A percentile compares a stretch with the other conserved stretches of the same genome.
phyloP scores from a whole-genome alignment of 2,888 invertebrate species.

The Calliphora vomitoria region DNA sequence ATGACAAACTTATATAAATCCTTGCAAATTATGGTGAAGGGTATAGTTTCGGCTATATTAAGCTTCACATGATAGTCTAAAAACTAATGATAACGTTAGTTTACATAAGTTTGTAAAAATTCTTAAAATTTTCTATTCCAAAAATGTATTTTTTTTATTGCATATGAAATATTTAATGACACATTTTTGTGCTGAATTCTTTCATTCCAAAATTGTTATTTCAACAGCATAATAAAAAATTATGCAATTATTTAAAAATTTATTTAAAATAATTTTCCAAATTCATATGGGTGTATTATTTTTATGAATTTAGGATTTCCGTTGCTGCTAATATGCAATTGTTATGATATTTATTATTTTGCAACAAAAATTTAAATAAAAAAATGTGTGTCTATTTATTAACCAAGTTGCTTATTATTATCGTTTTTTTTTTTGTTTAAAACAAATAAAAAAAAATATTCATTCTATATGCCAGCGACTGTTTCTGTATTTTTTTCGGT shows the following conservation, averaged over 20 bases:
- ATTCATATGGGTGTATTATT: neutral
- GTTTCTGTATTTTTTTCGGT: slow-evolving; percentile 14
- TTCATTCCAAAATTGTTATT: neutral
- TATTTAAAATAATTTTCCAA: neutral
- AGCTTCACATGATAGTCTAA: too few species aligned
- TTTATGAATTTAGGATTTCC: slow-evolving; percentile 52
- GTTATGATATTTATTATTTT: neutral
- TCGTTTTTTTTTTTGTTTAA: slow-evolving; percentile 1
- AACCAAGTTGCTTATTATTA: neutral
- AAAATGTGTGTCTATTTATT: neutral
- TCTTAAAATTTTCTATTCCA: too few species aligned
- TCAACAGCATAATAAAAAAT: neutral
- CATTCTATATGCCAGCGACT: slow-evolving; percentile 25
- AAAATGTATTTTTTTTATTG: too few species aligned
- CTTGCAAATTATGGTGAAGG: too few species aligned
- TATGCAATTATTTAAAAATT: neutral
- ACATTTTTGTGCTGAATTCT: neutral
- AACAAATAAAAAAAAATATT: neutral
- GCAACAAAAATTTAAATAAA: slow-evolving; percentile 1
- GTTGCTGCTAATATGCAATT: slow-evolving; percentile 23
- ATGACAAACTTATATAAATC: too few species aligned
- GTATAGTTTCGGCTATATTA: too few species aligned
- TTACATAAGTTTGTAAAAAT: too few species aligned
- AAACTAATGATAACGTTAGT: too few species aligned
- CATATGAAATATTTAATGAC: too few species aligned